Evolutionary conservation across 1,140 invertebrate genomes (phyloP).

Genomic region (Acromyrmex charruanus): DNA sequence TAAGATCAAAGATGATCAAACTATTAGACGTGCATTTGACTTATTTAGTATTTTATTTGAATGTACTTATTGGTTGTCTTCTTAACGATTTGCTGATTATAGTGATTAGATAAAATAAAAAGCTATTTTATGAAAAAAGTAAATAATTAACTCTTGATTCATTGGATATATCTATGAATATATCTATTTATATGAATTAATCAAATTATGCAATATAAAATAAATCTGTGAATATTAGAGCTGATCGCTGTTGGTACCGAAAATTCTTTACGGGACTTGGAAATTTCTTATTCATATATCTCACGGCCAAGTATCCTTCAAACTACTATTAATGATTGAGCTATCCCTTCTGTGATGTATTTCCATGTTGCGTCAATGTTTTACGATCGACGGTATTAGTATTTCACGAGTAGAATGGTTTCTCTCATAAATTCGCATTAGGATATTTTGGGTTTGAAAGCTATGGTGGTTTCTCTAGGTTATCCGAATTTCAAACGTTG

Average conservation of each 20-base stretch:
- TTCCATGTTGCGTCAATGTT: slow-evolving; percentile 10
- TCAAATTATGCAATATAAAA: background rate
- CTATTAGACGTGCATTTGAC: too few relatives aligned
- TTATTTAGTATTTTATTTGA: too few relatives aligned
- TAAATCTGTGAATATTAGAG: background rate
- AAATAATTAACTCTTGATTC: too few relatives aligned
- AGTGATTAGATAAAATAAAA: too few relatives aligned
- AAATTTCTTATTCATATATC: slow-evolving; percentile 39
- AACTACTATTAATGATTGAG: slow-evolving; percentile 13
- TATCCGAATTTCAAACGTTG: slow-evolving; percentile 31
- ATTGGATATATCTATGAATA: too few relatives aligned
- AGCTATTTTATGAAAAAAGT: too few relatives aligned
- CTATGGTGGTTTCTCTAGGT: background rate
- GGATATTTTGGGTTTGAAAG: slow-evolving; percentile 29
- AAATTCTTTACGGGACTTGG: slow-evolving; percentile 2
- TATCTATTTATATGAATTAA: background rate
- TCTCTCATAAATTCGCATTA: slow-evolving; percentile 56
- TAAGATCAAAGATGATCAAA: too few relatives aligned
- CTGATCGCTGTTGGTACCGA: background rate
- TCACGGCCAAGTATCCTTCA: background rate
- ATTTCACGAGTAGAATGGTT: slow-evolving; percentile 29
- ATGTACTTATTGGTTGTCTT: too few relatives aligned
- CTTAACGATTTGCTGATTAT: too few relatives aligned
- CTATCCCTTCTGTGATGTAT: background rate
- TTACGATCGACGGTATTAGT: slow-evolving; percentile 32